phyloP scores from a whole-genome alignment of 2,888 invertebrate genomes.

The Daptonema setosum region DNA sequence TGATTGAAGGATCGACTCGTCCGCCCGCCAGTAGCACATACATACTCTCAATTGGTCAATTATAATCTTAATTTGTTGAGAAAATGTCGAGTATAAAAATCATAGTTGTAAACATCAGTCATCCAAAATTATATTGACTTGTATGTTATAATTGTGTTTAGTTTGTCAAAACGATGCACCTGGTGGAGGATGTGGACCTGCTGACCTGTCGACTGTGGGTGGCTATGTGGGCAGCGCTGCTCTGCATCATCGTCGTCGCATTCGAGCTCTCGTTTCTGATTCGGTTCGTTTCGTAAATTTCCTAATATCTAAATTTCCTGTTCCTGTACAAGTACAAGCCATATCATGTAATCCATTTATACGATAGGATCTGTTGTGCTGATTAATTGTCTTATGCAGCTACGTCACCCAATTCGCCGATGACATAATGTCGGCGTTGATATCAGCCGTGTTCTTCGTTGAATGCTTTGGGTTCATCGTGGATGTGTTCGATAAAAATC shows the following conservation, averaged over 20 bases:
- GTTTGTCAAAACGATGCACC: no score
- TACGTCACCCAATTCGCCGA: conserved; percentile 6
- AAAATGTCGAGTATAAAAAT: no score
- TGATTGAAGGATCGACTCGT: no score
- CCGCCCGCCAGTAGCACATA: no score
- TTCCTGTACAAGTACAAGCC: not conserved
- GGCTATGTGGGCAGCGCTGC: not conserved
- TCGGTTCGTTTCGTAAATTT: not conserved
- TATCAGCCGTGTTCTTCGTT: conserved; percentile 2
- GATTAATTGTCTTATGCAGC: not conserved
- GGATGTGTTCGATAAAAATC: no score
- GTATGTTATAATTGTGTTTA: no score
- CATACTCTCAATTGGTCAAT: no score
- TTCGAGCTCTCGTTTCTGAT: conserved; percentile 2
- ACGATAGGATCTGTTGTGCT: not conserved
- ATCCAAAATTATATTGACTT: no score
- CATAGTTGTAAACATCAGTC: no score
- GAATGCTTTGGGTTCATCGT: conserved; percentile 1
- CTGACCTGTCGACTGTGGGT: conserved; percentile 1
- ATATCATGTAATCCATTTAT: not conserved
- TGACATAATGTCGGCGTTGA: conserved; percentile 1
- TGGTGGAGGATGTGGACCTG: not conserved
- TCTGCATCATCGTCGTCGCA: not conserved
- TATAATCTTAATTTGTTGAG: no score
- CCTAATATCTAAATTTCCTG: not conserved